Evolutionary conservation across 2,113 vertebrate genomes (phyloP).

Genomic region (Ameiurus melas): DNA sequence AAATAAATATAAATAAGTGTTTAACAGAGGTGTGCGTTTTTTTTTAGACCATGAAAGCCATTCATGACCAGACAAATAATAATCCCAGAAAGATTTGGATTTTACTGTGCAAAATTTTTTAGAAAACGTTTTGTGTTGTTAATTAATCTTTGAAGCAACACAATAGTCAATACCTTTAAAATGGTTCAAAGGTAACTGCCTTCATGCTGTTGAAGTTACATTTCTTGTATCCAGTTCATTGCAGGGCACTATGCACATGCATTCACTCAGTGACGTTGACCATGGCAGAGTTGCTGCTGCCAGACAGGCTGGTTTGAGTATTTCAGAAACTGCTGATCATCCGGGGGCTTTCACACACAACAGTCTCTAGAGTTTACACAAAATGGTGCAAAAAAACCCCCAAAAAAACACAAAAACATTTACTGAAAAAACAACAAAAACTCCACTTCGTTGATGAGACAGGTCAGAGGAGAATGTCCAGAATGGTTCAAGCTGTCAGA

Average conservation of each 20-base stretch:
- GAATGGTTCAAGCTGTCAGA: too few species aligned
- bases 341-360: not conserved
- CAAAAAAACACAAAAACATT: not conserved
- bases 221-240: not conserved
- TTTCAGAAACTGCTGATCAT: not conserved
- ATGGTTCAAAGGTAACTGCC: not conserved
- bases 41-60: not conserved
- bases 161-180: not conserved
- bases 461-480: too few species aligned
- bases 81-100: not conserved
- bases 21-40: not conserved
- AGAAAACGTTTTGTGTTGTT: too few species aligned
- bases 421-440: too few species aligned
- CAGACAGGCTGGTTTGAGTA: not conserved
- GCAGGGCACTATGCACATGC: not conserved
- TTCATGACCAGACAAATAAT: not conserved
- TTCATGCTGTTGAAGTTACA: not conserved
- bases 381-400: not conserved
- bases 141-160: not conserved
- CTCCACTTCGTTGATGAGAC: too few species aligned
- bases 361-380: not conserved
- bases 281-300: not conserved
- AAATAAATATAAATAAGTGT: too few species aligned
- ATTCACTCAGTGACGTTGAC: not conserved
- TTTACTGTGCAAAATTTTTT: not conserved